Conservation (phyloP, 2,888 invertebrate species). For the Catocala sponsa region DNA sequence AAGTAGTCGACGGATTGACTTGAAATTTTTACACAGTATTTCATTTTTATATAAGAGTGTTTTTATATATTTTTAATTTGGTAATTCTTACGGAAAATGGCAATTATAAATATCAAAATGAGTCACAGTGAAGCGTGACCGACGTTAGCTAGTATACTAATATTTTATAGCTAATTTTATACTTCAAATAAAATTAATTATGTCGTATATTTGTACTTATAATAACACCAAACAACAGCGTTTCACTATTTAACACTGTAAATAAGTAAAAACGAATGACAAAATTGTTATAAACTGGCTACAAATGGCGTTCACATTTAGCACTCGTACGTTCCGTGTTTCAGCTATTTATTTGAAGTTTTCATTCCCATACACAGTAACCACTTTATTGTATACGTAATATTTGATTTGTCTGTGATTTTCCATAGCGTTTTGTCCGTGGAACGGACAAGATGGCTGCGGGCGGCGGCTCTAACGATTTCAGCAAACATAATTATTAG, state of each 20-base stretch:
- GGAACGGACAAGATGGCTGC: slow-evolving; percentile 69
- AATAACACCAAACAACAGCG: neutral
- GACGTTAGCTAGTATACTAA: neutral
- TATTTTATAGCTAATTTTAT: neutral
- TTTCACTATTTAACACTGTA: slow-evolving; percentile 5
- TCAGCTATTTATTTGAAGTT: slow-evolving; percentile 10
- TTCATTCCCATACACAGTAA: slow-evolving; percentile 6
- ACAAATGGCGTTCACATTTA: neutral
- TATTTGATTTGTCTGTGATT: slow-evolving; percentile 60
- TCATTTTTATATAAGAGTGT: too few species aligned
- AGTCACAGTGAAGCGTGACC: too few species aligned
- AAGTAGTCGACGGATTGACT: too few species aligned
- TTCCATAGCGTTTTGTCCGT: slow-evolving; percentile 59
- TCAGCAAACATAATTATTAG: slow-evolving; percentile 85
- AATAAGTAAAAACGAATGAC: neutral
- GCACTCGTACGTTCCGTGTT: neutral
- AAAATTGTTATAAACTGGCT: neutral
- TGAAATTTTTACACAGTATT: too few species aligned
- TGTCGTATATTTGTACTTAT: too few species aligned
- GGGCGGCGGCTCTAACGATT: slow-evolving; percentile 69
- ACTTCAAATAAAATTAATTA: neutral
- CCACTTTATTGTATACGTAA: slow-evolving; percentile 32
- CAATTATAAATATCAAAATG: too few species aligned
- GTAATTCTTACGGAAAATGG: too few species aligned
- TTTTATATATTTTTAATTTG: too few species aligned